A percentile compares a stretch with the other conserved stretches of the same genome.
phyloP scores from a whole-genome alignment of 2,113 vertebrate genomes.

The Charina bottae region DNA sequence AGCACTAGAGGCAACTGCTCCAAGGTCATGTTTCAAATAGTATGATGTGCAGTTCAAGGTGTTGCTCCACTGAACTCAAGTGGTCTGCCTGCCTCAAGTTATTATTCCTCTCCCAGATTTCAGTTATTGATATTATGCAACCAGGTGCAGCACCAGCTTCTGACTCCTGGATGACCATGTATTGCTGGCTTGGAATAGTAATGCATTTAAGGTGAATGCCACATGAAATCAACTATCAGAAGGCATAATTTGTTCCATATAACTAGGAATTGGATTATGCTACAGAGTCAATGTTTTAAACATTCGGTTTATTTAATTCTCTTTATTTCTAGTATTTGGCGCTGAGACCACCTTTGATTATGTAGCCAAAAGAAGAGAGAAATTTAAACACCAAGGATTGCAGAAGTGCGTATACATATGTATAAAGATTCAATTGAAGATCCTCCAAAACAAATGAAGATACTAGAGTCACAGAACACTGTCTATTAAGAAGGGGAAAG shows the following conservation, averaged over 20 bases:
- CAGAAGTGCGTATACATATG: background rate
- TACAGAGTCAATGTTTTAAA: background rate
- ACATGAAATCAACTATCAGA: background rate
- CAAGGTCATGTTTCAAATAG: constrained; percentile 30
- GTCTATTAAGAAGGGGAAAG: background rate
- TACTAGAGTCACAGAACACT: too few relatives aligned
- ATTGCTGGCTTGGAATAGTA: background rate
- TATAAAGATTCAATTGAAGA: background rate
- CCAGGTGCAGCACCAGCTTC: background rate
- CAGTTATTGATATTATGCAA: constrained; percentile 18
- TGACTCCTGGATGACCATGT: background rate
- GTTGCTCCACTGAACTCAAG: constrained; percentile 31
- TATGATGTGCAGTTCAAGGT: background rate
- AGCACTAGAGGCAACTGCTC: background rate
- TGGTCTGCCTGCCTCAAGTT: constrained; percentile 14
- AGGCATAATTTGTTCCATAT: constrained; percentile 28
- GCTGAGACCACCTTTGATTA: background rate
- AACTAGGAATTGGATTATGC: background rate
- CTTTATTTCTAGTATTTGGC: background rate
- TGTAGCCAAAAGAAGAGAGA: background rate
- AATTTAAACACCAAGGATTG: background rate
- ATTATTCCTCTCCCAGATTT: constrained; percentile 28
- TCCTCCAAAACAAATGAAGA: background rate
- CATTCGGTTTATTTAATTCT: background rate
- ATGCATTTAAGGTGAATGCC: background rate